Conservation (phyloP, 2,797 vertebrate species). For the Tympanoctomys barrerae region DNA sequence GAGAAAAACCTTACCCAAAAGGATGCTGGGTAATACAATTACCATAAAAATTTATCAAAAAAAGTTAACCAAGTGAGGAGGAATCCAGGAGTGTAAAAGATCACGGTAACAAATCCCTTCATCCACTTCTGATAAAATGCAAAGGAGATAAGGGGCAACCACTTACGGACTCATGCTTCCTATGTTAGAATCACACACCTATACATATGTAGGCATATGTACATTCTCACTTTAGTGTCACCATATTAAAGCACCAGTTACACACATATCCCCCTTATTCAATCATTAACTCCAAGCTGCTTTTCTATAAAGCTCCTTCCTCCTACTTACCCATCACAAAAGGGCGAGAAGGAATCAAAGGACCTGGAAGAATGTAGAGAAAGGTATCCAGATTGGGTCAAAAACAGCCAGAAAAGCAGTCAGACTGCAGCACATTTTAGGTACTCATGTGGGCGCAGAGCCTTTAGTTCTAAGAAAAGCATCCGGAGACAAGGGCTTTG, state of each 20-base stretch:
- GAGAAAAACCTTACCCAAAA: not conserved
- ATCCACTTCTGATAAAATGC: not conserved
- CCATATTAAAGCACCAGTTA: not conserved
- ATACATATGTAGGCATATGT: not conserved
- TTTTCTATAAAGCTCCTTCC: not conserved
- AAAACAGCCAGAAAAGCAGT: not conserved
- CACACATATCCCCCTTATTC: not conserved
- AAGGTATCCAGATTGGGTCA: not conserved
- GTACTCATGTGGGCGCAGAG: not conserved
- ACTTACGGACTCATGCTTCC: not conserved
- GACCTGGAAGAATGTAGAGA: not conserved
- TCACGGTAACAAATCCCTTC: not conserved
- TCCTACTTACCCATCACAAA: not conserved
- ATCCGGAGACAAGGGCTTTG: not conserved
- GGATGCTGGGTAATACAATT: not conserved
- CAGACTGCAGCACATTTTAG: not conserved
- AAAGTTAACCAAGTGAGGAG: not conserved
- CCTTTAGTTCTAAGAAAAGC: not conserved
- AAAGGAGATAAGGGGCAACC: not conserved
- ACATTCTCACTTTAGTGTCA: not conserved
- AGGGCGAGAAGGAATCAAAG: not conserved
- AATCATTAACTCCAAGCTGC: not conserved
- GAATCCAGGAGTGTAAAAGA: not conserved
- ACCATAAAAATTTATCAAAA: not conserved
- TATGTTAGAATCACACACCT: not conserved